Percentiles rank a stretch among this genome's conserved stretches.
Evolutionary conservation across 2,113 vertebrate species (phyloP).

Genomic region (Geothlypis trichas): DNA sequence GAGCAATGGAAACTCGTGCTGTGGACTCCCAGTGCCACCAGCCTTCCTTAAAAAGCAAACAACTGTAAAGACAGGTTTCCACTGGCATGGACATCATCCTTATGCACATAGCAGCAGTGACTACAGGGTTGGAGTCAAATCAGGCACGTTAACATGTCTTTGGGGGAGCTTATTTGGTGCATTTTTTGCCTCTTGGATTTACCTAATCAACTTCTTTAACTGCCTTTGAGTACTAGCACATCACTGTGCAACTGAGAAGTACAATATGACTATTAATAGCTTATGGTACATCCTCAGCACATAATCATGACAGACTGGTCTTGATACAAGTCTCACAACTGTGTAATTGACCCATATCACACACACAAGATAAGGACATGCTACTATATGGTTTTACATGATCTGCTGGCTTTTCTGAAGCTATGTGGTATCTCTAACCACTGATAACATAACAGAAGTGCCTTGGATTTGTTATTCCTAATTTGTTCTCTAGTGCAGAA

Average conservation of each 20-base stretch:
- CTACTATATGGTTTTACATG: not conserved
- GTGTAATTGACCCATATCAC: not conserved
- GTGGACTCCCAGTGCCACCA: not conserved
- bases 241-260: not conserved
- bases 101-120: not conserved
- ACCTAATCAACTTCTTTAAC: not conserved
- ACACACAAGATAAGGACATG: not conserved
- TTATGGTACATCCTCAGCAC: not conserved
- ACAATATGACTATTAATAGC: not conserved
- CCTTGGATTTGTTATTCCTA: not conserved
- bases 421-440: not conserved
- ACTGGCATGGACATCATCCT: not conserved
- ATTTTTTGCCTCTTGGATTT: not conserved
- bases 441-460: not conserved
- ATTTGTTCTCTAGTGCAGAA: not conserved
- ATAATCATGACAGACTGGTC: not conserved
- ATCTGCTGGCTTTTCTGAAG: not conserved
- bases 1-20: rapidly evolving
- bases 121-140: not conserved
- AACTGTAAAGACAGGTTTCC: not conserved
- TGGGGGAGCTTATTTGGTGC: rapidly evolving
- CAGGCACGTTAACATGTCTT: not conserved
- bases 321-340: not conserved
- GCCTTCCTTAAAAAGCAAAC: not conserved
- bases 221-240: not conserved